Evolutionary conservation across 1,140 invertebrate genomes (phyloP), one percentile per base, ranked within the genome.

Genomic region (Sinella curviseta): DNA sequence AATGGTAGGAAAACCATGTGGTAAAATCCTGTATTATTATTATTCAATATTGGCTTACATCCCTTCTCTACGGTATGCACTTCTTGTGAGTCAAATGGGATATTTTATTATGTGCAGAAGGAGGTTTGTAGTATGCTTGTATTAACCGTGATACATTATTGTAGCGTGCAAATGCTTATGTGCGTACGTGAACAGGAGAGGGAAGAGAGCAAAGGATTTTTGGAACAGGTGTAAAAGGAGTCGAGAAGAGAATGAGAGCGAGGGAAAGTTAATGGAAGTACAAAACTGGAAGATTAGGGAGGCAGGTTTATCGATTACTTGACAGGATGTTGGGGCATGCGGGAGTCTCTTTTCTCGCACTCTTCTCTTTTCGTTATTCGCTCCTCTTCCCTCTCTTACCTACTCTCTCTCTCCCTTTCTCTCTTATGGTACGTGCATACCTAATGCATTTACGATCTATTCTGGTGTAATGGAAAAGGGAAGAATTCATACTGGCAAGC

Each of bases 251-350:
- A 70, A 33, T 14, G 3, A 33, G 26, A 31, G 28, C 26, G 31
- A n/a, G 65, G 31, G 65, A 70, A 70, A 70, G 65, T 70, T 70
- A 70, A 70, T 70, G 65, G 65, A 8, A 70, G 28, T 70, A 70
- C 65, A 70, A 70, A 70, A 70, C 65, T 70, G 65, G 65, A 70
- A 70, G 65, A 70, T 70, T 70, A 70, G 65, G 65, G 65, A 70
- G 65, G 65, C 65, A 70, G 65, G 65, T 70, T 70, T 70, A 70
- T 70, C 65, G 65, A 70, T 70, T 70, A 70, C 65, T 70, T 70
- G 65, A 70, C 65, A 70, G 65, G 65, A 70, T 70, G 65, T 70
- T 70, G 65, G 65, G 65, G 65, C 65, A 70, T 70, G 65, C 65
- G 65, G 65, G 65, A 70, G 65, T 33, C 65, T 70, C 31, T 70